These are phyloP conservation scores for Leucoptera coffeella DNA, from an alignment of 2,888 invertebrate species.

Conservation along the genomic window DNA sequence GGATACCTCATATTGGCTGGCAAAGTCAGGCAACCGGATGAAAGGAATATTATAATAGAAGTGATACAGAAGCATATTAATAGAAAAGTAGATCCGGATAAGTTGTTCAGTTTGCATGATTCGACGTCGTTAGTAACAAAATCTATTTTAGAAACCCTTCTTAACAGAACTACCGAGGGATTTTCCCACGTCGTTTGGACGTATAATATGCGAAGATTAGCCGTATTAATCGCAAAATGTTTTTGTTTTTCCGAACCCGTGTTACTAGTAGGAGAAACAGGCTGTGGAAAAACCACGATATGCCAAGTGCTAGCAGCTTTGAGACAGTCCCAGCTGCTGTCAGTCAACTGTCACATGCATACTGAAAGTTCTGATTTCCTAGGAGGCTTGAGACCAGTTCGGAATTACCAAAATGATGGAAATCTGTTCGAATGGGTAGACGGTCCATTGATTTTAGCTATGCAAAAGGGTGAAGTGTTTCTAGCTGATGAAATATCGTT, in stretches of 20 bases:
- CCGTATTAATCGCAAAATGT: slow-evolving; percentile 75
- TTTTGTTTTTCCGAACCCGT: slow-evolving; percentile 90
- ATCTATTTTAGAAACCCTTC: slow-evolving; percentile 60
- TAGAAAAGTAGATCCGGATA: slow-evolving; percentile 61
- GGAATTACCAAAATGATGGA: slow-evolving; percentile 55
- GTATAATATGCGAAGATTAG: slow-evolving; percentile 77
- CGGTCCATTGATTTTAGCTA: slow-evolving; percentile 88
- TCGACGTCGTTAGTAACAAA: slow-evolving; percentile 73
- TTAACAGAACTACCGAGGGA: slow-evolving; percentile 43
- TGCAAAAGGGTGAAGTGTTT: slow-evolving; percentile 83
- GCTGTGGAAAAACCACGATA: slow-evolving; percentile 95
- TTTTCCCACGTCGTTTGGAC: slow-evolving; percentile 93
- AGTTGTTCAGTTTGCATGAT: slow-evolving; percentile 64
- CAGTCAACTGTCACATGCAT: slow-evolving; percentile 97
- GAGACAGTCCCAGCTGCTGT: slow-evolving; percentile 59
- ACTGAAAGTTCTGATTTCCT: slow-evolving; percentile 97
- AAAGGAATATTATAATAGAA: slow-evolving; percentile 72
- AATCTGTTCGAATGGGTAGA: slow-evolving; percentile 96
- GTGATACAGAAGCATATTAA: slow-evolving; percentile 76
- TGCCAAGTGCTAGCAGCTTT: slow-evolving; percentile 81
- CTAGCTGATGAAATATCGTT: slow-evolving; percentile 98
- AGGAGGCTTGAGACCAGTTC: slow-evolving; percentile 88
- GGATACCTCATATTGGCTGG: slow-evolving; percentile 93
- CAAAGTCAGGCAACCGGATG: slow-evolving; percentile 79
- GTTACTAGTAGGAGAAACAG: slow-evolving; percentile 94